Evolutionary conservation across 2,113 vertebrate species (phyloP).

Genomic region (Amblyornis subalaris): DNA sequence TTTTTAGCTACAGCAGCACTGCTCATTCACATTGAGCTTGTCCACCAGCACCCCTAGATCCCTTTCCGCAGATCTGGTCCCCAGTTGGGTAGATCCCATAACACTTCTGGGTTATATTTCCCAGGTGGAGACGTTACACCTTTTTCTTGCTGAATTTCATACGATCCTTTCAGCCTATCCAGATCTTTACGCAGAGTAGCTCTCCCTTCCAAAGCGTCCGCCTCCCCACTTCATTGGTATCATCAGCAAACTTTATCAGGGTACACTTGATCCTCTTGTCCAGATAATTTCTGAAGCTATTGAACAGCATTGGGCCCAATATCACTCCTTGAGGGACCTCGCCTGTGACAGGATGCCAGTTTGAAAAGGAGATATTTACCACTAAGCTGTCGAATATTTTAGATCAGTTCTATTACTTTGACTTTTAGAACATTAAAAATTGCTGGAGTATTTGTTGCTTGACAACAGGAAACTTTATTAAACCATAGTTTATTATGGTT

Average conservation of each 20-base stretch:
- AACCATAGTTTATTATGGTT: neutral
- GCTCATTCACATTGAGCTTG: accelerated
- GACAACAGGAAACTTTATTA: neutral
- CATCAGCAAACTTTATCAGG: neutral
- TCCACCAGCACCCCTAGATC: too few species aligned
- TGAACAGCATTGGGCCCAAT: neutral
- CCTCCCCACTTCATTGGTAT: neutral
- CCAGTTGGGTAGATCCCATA: neutral
- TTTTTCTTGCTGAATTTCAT: neutral
- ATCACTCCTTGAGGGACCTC: neutral
- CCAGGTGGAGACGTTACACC: neutral
- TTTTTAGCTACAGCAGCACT: neutral
- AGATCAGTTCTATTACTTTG: neutral
- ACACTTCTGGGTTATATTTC: neutral
- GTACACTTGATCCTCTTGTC: neutral
- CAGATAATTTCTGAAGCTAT: neutral
- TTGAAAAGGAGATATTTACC: neutral
- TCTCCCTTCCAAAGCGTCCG: neutral
- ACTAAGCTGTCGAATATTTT: neutral
- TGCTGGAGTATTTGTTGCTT: neutral
- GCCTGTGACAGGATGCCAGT: neutral
- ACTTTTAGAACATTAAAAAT: neutral
- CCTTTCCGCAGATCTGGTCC: neutral
- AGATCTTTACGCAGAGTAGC: neutral
- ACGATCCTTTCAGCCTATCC: neutral